Evolutionary conservation across 2,888 invertebrate species (phyloP).

Genomic region (Drosophila meridiana): DNA sequence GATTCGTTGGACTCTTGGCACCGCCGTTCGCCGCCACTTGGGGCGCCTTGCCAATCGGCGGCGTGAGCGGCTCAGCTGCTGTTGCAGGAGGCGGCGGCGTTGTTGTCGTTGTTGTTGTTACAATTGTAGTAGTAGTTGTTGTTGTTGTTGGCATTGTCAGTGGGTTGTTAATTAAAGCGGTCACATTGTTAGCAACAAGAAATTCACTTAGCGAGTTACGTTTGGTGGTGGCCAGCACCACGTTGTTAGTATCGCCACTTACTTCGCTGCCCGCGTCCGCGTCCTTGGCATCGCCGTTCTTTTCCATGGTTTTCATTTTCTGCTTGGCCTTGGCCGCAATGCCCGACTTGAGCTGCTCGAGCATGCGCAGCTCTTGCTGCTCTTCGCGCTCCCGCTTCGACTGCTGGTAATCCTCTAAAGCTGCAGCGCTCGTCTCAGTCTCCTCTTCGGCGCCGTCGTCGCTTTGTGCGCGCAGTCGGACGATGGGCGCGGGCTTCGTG

Average conservation of each 20-base stretch:
- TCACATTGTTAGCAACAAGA: constrained; percentile 83
- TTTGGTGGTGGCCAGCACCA: constrained; percentile 74
- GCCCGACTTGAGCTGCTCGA: constrained; percentile 88
- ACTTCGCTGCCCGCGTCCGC: constrained; percentile 66
- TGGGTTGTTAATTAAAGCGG: constrained; percentile 80
- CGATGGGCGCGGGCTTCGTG: constrained; percentile 85
- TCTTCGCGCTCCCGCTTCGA: constrained; percentile 87
- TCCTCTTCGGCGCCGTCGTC: constrained; percentile 88
- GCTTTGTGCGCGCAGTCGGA: constrained; percentile 87
- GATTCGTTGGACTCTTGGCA: constrained; percentile 62
- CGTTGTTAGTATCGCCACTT: constrained; percentile 70
- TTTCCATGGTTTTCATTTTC: constrained; percentile 86
- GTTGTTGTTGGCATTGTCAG: constrained; percentile 68
- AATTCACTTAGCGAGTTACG: constrained; percentile 85
- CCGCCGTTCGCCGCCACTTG: constrained; percentile 77
- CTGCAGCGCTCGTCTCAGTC: constrained; percentile 86
- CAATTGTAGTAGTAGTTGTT: constrained; percentile 25
- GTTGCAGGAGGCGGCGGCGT: constrained; percentile 29
- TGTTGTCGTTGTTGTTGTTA: constrained; percentile 22
- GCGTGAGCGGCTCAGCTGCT: constrained; percentile 47
- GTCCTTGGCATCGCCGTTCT: constrained; percentile 79
- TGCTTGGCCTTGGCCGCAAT: constrained; percentile 91
- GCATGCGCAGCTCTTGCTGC: constrained; percentile 89
- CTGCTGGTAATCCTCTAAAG: constrained; percentile 85
- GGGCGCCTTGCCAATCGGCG: constrained; percentile 75